Percentiles rank a stretch among this genome's conserved stretches.
Conservation (phyloP, 2,113 vertebrate genomes). For the Protobothrops mucrosquamatus region DNA sequence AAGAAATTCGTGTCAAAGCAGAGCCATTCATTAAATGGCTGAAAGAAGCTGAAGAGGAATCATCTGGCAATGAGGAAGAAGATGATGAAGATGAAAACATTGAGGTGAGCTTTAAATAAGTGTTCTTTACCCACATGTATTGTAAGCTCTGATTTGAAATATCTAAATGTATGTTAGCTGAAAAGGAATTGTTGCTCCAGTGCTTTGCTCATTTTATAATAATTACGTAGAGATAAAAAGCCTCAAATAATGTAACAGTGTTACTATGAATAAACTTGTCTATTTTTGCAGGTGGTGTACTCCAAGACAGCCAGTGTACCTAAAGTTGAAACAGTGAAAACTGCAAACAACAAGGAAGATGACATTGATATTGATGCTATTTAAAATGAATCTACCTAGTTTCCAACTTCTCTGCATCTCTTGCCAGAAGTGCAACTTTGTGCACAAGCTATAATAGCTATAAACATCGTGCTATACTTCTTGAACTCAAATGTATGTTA, state of each 20-base stretch:
- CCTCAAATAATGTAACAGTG: too few species aligned
- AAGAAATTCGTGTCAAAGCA: constrained; percentile 96
- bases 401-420: constrained; percentile 68
- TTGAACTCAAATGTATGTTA: constrained; percentile 72
- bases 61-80: constrained; percentile 88
- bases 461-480: constrained; percentile 73
- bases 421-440: constrained; percentile 75
- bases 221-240: neutral
- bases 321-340: constrained; percentile 93
- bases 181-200: neutral
- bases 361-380: constrained; percentile 99
- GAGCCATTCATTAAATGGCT: constrained; percentile 97
- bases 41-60: constrained; percentile 97
- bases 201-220: neutral
- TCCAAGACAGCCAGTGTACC: constrained; percentile 89
- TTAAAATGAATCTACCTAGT: constrained; percentile 72
- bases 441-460: constrained; percentile 71
- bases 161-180: neutral
- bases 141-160: neutral
- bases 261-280: neutral
- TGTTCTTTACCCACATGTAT: neutral
- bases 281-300: constrained; percentile 87
- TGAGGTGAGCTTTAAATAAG: constrained; percentile 73
- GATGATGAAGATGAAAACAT: constrained; percentile 89
- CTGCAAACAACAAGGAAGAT: constrained; percentile 84